These are phyloP conservation scores for Platysteira castanea DNA, from an alignment of 2,113 vertebrate genomes.

Conservation along the genomic window DNA sequence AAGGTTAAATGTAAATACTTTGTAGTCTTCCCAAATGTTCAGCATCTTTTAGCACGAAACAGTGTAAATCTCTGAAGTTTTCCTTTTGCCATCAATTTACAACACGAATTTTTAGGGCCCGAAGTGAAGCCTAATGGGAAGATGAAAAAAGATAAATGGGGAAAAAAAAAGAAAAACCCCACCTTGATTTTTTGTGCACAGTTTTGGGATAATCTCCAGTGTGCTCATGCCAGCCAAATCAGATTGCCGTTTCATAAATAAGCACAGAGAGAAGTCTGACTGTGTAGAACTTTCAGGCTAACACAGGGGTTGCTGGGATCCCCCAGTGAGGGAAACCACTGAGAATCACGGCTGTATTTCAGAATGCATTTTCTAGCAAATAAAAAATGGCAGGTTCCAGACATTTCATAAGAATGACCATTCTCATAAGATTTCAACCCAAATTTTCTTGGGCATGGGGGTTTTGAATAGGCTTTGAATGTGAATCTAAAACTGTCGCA, in stretches of 20 bases:
- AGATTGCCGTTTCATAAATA: neutral
- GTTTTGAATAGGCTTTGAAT: neutral
- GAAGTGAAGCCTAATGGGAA: neutral
- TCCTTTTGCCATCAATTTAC: neutral
- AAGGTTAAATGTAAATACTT: neutral
- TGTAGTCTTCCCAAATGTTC: neutral
- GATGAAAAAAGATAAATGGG: neutral
- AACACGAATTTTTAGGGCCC: neutral
- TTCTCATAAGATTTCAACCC: neutral
- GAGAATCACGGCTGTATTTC: neutral
- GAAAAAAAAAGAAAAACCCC: neutral
- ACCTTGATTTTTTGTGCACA: neutral
- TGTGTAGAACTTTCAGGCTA: neutral
- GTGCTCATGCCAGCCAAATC: neutral
- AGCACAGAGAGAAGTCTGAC: neutral
- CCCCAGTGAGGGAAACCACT: neutral
- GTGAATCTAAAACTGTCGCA: neutral
- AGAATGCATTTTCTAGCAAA: neutral
- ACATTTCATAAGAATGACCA: neutral
- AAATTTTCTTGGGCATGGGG: neutral
- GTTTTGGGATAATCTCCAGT: neutral
- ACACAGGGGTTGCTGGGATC: neutral
- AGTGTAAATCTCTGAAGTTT: neutral
- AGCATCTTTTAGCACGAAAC: neutral
- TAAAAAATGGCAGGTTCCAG: neutral